Evolutionary conservation across 2,888 invertebrate genomes (phyloP), one percentile per base, ranked within the genome.

Genomic region (Ochropleura leucogaster): DNA sequence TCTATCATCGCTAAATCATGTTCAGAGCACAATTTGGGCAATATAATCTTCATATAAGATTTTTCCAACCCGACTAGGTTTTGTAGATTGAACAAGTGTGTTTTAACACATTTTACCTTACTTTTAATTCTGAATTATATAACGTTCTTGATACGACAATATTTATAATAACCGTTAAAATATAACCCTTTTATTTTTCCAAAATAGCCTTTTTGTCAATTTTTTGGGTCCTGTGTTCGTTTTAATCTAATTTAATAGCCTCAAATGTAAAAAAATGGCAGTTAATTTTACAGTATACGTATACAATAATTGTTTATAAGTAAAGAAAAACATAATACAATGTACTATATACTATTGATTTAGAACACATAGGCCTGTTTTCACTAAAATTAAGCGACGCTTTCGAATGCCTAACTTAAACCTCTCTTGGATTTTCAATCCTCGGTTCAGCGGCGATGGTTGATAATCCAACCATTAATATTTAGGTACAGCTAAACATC

Each of bases 221-320:
- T 0, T 53, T 44, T 66, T 18, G 16, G 16, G 16, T 66, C 20
- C 12, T 12, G 67, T 3, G 5, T 20, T 7, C 0, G 8, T 53
- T 51, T 44, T 70, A 68, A 44, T 14, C 30, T 55, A 8, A 30
- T 4, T n/a, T 4, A 10, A 42, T 46, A 75, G 75, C 75, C 75
- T 77, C 77, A 53, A 16, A 16, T n/a, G 47, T 6, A 68, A 60
- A 77, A n/a, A 75, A 60, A 77, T 68, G 51, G 60, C 75, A 77
- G 75, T 60, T 6, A 42, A 0, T 68, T 46, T 40, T 30, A 75
- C 60, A 77, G 30, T 42, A 60, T 47, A 42, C 9, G 0, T 46
- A 51, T 46, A 51, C 14, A 46, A 46, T 18, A 66, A 20, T 30
- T 3, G 2, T 7, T 63, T 46, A 59, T 44, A 59, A 18, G 6